phyloP scores from a whole-genome alignment of 1,140 invertebrate species.

The Drosophila pallidifrons region DNA sequence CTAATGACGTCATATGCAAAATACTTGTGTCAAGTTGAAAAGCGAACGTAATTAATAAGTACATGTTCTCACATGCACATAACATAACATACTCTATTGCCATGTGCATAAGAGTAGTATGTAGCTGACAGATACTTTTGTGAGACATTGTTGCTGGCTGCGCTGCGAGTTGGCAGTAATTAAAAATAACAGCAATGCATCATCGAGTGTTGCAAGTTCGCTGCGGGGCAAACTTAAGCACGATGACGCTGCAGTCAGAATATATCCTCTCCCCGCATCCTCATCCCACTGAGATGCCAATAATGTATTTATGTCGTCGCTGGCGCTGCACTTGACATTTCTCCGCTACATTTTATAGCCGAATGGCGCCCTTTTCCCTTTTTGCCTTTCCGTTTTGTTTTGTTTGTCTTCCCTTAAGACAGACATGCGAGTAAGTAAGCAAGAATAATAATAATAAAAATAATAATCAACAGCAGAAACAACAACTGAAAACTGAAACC shows the following conservation, averaged over 20 bases:
- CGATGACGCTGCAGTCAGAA: constrained; percentile 64
- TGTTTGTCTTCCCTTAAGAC: constrained; percentile 35
- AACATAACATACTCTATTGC: background rate
- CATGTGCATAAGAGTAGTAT: constrained; percentile 3
- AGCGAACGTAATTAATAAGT: constrained; percentile 58
- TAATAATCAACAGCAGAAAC: constrained; percentile 44
- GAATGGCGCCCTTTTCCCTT: constrained; percentile 71
- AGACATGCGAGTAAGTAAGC: constrained; percentile 5
- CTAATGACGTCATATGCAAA: constrained; percentile 77
- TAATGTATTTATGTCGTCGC: constrained; percentile 43
- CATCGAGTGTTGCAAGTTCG: constrained; percentile 62
- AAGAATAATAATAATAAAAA: constrained; percentile 55
- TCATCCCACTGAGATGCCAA: constrained; percentile 22
- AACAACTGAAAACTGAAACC: constrained; percentile 56
- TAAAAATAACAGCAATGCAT: constrained; percentile 81
- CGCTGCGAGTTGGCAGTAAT: constrained; percentile 43
- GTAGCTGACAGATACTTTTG: constrained; percentile 57
- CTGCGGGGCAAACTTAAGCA: constrained; percentile 27
- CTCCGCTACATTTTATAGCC: constrained; percentile 69
- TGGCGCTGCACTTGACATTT: constrained; percentile 73
- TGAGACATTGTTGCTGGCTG: constrained; percentile 52
- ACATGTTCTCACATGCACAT: constrained; percentile 4
- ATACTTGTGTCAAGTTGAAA: constrained; percentile 59
- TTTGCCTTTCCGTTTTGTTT: constrained; percentile 59
- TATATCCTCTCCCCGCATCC: background rate